These are phyloP conservation scores for Dorcus hopei DNA, from an alignment of 2,888 invertebrate species.

Conservation along the genomic window DNA sequence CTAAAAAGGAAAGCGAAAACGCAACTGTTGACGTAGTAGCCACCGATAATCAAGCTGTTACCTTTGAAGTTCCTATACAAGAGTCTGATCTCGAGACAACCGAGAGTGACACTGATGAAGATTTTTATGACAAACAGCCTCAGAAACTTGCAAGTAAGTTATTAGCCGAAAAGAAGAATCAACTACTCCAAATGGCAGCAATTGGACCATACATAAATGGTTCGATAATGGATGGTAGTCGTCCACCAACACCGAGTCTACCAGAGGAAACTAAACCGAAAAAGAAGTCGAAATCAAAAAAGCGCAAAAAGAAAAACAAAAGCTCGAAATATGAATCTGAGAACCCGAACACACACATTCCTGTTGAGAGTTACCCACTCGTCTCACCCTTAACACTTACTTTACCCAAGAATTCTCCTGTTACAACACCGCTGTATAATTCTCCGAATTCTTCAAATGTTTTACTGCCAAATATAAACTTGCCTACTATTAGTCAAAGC, in stretches of 20 bases:
- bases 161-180: slow-evolving; percentile 71
- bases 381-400: slow-evolving; percentile 41
- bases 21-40: slow-evolving; percentile 55
- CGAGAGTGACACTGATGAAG: slow-evolving; percentile 83
- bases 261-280: slow-evolving; percentile 60
- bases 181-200: slow-evolving; percentile 61
- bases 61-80: slow-evolving; percentile 60
- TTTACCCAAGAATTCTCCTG: slow-evolving; percentile 38
- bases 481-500: slow-evolving; percentile 39
- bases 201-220: slow-evolving; percentile 61
- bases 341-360: slow-evolving; percentile 15
- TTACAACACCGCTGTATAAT: slow-evolving; percentile 23
- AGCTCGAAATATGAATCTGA: slow-evolving; percentile 22
- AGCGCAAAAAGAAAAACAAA: slow-evolving; percentile 42
- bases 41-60: slow-evolving; percentile 44
- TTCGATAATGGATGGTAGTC: slow-evolving; percentile 59
- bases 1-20: slow-evolving; percentile 48
- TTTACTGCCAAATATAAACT: slow-evolving; percentile 23
- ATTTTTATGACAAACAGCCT: slow-evolving; percentile 82
- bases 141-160: slow-evolving; percentile 70
- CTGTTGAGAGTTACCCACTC: slow-evolving; percentile 22
- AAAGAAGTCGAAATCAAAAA: slow-evolving; percentile 59
- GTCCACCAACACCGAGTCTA: slow-evolving; percentile 62
- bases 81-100: slow-evolving; percentile 85
- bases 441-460: slow-evolving; percentile 3